Percentiles rank a stretch among this genome's conserved stretches.
Conservation (phyloP, 2,113 vertebrate genomes). For the Sclerurus mexicanus region DNA sequence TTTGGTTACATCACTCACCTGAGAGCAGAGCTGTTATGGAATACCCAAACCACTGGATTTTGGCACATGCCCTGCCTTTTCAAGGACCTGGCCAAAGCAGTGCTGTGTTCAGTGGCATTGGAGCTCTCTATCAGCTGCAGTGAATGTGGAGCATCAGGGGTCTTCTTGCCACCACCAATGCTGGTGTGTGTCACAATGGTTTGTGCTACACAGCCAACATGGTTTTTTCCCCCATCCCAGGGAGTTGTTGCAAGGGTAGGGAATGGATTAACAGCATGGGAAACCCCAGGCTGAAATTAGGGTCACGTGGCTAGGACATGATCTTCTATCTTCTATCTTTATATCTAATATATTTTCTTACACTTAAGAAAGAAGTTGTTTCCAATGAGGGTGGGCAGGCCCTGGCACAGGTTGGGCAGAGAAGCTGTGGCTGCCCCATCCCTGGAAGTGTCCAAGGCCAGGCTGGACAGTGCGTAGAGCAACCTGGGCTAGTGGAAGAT, state of each 20-base stretch:
- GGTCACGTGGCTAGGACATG: not conserved
- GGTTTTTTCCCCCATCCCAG: not conserved
- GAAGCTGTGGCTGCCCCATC: too few species aligned
- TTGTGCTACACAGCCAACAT: not conserved
- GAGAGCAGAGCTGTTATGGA: not conserved
- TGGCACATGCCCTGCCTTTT: not conserved
- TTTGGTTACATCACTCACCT: not conserved
- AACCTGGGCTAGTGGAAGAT: too few species aligned
- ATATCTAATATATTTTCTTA: too few species aligned
- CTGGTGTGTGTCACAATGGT: fast-evolving
- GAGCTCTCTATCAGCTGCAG: not conserved
- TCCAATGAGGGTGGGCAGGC: too few species aligned
- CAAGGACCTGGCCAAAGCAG: not conserved
- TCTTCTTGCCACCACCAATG: not conserved
- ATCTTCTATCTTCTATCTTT: not conserved
- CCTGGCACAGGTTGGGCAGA: too few species aligned
- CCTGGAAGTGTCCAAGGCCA: too few species aligned
- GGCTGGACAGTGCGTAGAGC: too few species aligned
- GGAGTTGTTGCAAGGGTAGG: not conserved
- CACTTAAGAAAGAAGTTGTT: too few species aligned
- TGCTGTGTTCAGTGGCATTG: fast-evolving
- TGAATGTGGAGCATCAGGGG: not conserved
- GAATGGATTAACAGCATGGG: not conserved
- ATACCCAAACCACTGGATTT: not conserved
- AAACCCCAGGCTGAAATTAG: not conserved